Evolutionary conservation across 1,140 invertebrate species (phyloP).

Genomic region (Stenopsyche tienmushanensis): DNA sequence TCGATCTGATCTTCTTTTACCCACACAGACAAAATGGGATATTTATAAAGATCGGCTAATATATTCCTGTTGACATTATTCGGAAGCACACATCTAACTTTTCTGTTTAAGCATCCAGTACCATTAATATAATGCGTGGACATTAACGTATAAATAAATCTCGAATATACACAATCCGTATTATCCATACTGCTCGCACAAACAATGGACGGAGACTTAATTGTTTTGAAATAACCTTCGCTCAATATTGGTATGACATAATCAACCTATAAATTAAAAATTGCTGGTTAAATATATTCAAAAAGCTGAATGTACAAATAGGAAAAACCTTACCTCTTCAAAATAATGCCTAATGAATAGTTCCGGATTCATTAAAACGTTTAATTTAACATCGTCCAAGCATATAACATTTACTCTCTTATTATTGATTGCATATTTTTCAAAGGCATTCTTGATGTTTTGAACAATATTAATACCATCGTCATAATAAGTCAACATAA

Average conservation of each 20-base stretch:
- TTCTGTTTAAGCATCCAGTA: conserved; percentile 52
- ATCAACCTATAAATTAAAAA: conserved; percentile 48
- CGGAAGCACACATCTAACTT: conserved; percentile 53
- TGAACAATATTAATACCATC: conserved; percentile 51
- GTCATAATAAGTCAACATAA: conserved; percentile 53
- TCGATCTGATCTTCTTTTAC: conserved; percentile 47
- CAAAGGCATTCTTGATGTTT: conserved; percentile 49
- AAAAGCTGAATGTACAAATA: too few species aligned
- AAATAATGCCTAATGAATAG: conserved; percentile 54
- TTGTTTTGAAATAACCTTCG: conserved; percentile 50
- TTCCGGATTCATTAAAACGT: conserved; percentile 53
- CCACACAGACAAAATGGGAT: conserved; percentile 51
- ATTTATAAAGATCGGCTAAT: conserved; percentile 47
- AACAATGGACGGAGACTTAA: conserved; percentile 45
- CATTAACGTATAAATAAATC: conserved; percentile 54
- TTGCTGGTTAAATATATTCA: background rate
- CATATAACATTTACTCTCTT: conserved; percentile 48
- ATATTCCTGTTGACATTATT: conserved; percentile 48
- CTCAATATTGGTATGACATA: conserved; percentile 53
- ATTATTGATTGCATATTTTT: conserved; percentile 45
- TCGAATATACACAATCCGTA: conserved; percentile 54
- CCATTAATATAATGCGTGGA: conserved; percentile 52
- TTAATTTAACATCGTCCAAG: conserved; percentile 49
- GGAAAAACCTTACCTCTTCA: conserved; percentile 50
- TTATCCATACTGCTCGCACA: conserved; percentile 49